phyloP scores from a whole-genome alignment of 2,113 vertebrate genomes.

The Maccullochella peelii region DNA sequence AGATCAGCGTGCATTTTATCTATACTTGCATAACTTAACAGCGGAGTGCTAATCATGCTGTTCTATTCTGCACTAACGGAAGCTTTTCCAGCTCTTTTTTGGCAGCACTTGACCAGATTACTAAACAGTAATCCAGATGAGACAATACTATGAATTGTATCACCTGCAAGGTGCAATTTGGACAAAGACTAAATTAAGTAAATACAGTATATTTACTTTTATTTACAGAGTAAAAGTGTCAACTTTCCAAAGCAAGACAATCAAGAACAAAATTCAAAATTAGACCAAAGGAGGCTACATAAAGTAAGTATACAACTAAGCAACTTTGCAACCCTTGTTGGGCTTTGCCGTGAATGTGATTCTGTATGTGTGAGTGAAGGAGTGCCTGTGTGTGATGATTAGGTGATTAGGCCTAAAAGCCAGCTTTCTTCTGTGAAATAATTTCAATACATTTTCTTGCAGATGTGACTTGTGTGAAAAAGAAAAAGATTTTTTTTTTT shows the following conservation, averaged over 20 bases:
- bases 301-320: background rate
- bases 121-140: too few relatives aligned
- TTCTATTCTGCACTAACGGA: too few relatives aligned
- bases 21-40: too few relatives aligned
- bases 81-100: too few relatives aligned
- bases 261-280: background rate
- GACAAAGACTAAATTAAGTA: too few relatives aligned
- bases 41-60: too few relatives aligned
- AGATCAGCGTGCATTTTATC: too few relatives aligned
- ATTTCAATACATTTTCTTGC: background rate
- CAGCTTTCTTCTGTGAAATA: background rate
- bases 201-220: background rate
- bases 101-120: too few relatives aligned
- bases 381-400: background rate
- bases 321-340: background rate
- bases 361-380: background rate
- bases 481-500: too few relatives aligned
- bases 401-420: background rate
- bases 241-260: background rate
- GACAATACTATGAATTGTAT: too few relatives aligned
- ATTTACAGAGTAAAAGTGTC: background rate
- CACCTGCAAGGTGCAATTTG: too few relatives aligned
- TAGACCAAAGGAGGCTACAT: background rate
- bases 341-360: background rate
- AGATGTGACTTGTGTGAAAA: background rate